Conservation (phyloP, 2,797 vertebrate genomes). For the Vultur gryphus region DNA sequence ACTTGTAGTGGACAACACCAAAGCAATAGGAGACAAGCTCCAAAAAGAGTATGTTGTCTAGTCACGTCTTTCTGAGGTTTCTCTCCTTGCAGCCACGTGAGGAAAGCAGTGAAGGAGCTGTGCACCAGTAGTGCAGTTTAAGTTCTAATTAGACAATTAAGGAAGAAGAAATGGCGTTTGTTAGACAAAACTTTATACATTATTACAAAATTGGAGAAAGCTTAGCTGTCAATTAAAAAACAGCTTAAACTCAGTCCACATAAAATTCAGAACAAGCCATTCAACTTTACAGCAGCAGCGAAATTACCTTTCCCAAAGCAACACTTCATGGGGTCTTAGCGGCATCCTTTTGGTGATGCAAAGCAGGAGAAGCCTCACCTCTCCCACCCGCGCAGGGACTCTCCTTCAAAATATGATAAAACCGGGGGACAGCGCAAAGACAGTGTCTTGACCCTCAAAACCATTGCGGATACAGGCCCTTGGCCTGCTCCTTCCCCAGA, state of each 20-base stretch:
- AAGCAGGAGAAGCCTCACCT: not conserved
- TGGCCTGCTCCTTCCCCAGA: not conserved
- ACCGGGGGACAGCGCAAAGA: not conserved
- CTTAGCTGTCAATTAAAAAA: not conserved
- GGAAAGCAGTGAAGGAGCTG: not conserved
- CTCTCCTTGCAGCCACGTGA: not conserved
- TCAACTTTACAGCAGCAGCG: not conserved
- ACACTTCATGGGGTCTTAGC: not conserved
- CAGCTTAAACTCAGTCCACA: not conserved
- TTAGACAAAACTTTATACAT: not conserved
- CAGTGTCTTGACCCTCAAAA: not conserved
- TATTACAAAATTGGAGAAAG: not conserved
- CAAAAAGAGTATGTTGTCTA: not conserved
- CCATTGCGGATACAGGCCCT: not conserved
- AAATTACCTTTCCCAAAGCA: not conserved
- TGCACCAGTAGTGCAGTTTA: not conserved
- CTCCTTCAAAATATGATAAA: not conserved
- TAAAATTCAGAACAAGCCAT: not conserved
- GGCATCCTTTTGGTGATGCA: not conserved
- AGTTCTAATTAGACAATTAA: slow-evolving; percentile 35
- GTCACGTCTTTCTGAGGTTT: not conserved
- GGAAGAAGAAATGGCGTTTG: not conserved
- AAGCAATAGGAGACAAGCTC: slow-evolving; percentile 17
- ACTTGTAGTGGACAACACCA: slow-evolving; percentile 54
- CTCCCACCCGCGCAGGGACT: not conserved